Evolutionary conservation across 2,888 invertebrate species (phyloP).

Genomic region (Pterobdella sp.): DNA sequence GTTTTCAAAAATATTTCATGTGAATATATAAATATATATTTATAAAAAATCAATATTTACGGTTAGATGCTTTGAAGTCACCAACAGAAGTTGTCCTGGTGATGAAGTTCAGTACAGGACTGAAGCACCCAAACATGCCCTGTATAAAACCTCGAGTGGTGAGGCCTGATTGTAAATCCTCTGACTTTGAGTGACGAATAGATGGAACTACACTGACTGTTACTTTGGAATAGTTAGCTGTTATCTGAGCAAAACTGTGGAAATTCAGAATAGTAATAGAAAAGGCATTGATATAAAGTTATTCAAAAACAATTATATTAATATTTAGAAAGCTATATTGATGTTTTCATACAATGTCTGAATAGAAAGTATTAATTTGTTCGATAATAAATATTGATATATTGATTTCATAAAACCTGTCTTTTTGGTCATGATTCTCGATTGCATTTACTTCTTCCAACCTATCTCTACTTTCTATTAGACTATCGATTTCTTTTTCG

Average conservation of each 20-base stretch:
- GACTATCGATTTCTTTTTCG: not conserved
- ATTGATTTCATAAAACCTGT: not conserved
- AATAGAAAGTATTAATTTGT: too few species aligned
- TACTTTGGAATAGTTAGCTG: constrained; percentile 26
- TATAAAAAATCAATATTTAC: not conserved
- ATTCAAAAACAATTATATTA: too few species aligned
- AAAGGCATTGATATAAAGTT: too few species aligned
- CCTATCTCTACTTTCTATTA: not conserved
- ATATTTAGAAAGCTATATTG: too few species aligned
- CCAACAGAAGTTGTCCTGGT: constrained; percentile 56
- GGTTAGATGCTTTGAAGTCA: constrained; percentile 33
- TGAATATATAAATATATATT: too few species aligned
- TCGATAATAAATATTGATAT: not conserved
- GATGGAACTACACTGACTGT: constrained; percentile 28
- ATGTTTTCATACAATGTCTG: too few species aligned
- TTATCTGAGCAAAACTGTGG: constrained; percentile 16
- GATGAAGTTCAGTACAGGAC: constrained; percentile 75
- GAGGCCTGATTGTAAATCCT: constrained; percentile 40
- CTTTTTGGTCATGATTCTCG: not conserved
- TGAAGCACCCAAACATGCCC: constrained; percentile 77
- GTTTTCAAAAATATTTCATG: not conserved
- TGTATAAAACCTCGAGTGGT: constrained; percentile 45
- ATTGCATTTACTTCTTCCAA: not conserved
- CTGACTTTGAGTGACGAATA: constrained; percentile 40
- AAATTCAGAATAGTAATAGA: too few species aligned